phyloP scores from a whole-genome alignment of 2,888 invertebrate species.

The Phlogophora meticulosa region DNA sequence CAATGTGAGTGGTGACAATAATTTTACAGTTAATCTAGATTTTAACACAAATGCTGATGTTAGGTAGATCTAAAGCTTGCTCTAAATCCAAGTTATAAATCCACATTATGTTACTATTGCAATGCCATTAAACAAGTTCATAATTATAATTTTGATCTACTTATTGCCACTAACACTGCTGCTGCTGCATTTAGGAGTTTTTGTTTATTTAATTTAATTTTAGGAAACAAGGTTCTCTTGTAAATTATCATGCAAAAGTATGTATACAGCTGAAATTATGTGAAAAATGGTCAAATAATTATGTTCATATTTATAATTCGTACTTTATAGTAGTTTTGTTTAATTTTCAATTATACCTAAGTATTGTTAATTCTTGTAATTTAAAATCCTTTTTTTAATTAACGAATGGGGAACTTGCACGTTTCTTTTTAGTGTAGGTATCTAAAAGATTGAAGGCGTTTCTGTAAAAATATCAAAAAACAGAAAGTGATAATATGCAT shows the following conservation, averaged over 20 bases:
- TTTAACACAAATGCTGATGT: conserved; percentile 21
- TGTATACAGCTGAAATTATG: conserved; percentile 9
- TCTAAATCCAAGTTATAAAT: conserved; percentile 14
- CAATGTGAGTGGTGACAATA: conserved; percentile 54
- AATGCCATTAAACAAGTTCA: neutral
- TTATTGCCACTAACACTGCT: conserved; percentile 42
- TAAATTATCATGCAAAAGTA: conserved; percentile 22
- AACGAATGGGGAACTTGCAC: neutral
- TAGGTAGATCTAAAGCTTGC: conserved; percentile 32
- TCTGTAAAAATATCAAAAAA: too few relatives aligned
- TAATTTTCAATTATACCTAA: conserved; percentile 12
- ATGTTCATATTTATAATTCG: conserved; percentile 22
- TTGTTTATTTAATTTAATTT: conserved; percentile 4
- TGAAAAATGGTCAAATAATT: conserved; percentile 1
- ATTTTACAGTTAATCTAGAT: conserved; percentile 46
- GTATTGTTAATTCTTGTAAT: conserved; percentile 16
- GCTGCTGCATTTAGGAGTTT: conserved; percentile 39
- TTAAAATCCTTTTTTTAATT: conserved; percentile 9
- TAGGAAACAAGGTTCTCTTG: neutral
- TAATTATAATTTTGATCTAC: conserved; percentile 21
- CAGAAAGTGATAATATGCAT: too few relatives aligned
- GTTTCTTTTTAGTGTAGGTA: too few relatives aligned
- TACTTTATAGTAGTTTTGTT: conserved; percentile 17
- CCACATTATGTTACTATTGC: conserved; percentile 19
- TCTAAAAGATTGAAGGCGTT: too few relatives aligned